These are phyloP conservation scores for Stegophylla sp. DNA, from an alignment of 2,888 invertebrate genomes.

Conservation along the genomic window DNA sequence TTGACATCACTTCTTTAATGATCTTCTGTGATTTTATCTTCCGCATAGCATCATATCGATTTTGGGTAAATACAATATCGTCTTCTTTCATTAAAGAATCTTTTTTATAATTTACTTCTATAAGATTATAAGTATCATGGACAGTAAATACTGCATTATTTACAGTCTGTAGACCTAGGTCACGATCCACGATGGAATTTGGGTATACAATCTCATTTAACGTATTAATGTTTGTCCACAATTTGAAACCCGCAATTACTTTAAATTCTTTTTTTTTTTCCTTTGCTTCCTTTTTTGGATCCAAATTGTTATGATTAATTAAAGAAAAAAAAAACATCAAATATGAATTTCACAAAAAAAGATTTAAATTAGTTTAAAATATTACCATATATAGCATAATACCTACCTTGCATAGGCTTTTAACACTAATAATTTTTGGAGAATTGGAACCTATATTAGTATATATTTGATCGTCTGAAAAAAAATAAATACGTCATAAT, in stretches of 20 bases:
- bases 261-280: no score
- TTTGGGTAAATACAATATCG: no score
- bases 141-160: not conserved
- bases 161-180: constrained; percentile 23
- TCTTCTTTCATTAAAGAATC: constrained; percentile 1
- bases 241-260: not conserved
- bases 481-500: not conserved
- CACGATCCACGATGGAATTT: not conserved
- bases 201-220: not conserved
- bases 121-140: constrained; percentile 7
- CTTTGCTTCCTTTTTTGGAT: no score
- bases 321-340: not conserved
- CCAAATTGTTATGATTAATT: no score
- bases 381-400: no score
- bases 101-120: constrained; percentile 16
- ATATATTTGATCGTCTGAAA: not conserved
- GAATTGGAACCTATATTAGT: not conserved
- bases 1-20: not conserved
- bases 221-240: no score
- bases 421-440: not conserved
- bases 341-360: not conserved
- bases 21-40: constrained; percentile 16
- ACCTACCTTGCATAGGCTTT: constrained; percentile 15
- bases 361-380: not conserved
- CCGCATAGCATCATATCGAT: not conserved